These are phyloP conservation scores for Empis stercorea DNA, from an alignment of 2,888 invertebrate species.

Conservation along the genomic window DNA sequence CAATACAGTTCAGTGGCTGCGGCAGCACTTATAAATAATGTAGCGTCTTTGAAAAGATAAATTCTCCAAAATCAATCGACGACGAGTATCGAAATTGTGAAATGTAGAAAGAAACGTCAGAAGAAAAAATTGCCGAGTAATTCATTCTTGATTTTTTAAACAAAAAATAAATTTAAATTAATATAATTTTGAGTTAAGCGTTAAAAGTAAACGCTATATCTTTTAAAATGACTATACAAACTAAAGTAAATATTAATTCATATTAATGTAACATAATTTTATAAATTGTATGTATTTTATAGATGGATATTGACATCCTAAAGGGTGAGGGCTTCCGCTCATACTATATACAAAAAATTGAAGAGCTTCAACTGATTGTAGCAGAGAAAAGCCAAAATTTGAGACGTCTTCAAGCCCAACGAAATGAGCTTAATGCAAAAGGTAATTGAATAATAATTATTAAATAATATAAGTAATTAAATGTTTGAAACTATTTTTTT, in stretches of 20 bases:
- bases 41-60: too few relatives aligned
- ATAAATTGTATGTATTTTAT: not conserved
- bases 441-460: constrained; percentile 39
- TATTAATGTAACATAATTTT: too few relatives aligned
- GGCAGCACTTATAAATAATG: too few relatives aligned
- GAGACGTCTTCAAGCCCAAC: constrained; percentile 90
- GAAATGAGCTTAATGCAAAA: constrained; percentile 98
- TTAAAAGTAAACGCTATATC: not conserved
- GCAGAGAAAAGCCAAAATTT: constrained; percentile 98
- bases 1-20: too few relatives aligned
- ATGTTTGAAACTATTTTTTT: constrained; percentile 14
- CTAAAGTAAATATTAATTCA: not conserved
- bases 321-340: constrained; percentile 78
- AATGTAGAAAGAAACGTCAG: too few relatives aligned
- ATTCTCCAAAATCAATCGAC: too few relatives aligned
- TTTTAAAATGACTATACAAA: constrained; percentile 1
- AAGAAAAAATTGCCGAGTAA: too few relatives aligned
- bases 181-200: too few relatives aligned
- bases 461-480: not conserved
- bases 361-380: constrained; percentile 88
- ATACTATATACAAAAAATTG: constrained; percentile 96
- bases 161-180: too few relatives aligned
- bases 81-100: too few relatives aligned
- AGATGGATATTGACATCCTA: constrained; percentile 31
- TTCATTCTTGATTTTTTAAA: too few relatives aligned